Evolutionary conservation across 2,888 invertebrate species (phyloP).

Genomic region (Thymelicus acteon): DNA sequence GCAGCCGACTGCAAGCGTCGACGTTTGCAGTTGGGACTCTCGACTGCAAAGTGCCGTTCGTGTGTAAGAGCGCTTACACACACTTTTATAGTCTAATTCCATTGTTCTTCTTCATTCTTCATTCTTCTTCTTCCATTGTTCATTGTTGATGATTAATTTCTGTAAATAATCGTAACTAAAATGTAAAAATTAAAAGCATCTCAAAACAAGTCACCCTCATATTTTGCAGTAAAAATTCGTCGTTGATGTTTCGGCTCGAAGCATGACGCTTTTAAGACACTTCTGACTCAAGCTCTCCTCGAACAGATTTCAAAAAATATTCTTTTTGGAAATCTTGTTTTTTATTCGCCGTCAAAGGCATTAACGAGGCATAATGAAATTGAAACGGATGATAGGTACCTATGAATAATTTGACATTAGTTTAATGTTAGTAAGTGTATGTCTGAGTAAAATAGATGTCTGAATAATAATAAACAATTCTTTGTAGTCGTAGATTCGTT

Average conservation of each 20-base stretch:
- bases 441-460: too few species aligned
- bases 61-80: too few species aligned
- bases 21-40: too few species aligned
- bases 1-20: too few species aligned
- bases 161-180: too few species aligned
- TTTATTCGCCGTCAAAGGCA: slow-evolving; percentile 11
- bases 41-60: too few species aligned
- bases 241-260: slow-evolving; percentile 17
- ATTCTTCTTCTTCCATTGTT: too few species aligned
- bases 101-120: too few species aligned
- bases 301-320: slow-evolving; percentile 23
- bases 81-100: too few species aligned
- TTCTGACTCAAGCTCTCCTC: slow-evolving; percentile 16
- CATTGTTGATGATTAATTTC: background rate
- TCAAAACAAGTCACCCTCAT: background rate
- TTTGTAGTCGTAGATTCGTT: too few species aligned
- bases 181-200: background rate
- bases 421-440: background rate
- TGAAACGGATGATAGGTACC: background rate
- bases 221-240: slow-evolving; percentile 17
- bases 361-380: background rate
- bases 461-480: too few species aligned
- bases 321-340: slow-evolving; percentile 20
- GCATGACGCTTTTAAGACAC: slow-evolving; percentile 22
- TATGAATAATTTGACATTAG: background rate